Percentiles rank a stretch among this genome's conserved stretches.
Conservation (phyloP, 23 tunicate species). For the Diplosoma virens region DNA sequence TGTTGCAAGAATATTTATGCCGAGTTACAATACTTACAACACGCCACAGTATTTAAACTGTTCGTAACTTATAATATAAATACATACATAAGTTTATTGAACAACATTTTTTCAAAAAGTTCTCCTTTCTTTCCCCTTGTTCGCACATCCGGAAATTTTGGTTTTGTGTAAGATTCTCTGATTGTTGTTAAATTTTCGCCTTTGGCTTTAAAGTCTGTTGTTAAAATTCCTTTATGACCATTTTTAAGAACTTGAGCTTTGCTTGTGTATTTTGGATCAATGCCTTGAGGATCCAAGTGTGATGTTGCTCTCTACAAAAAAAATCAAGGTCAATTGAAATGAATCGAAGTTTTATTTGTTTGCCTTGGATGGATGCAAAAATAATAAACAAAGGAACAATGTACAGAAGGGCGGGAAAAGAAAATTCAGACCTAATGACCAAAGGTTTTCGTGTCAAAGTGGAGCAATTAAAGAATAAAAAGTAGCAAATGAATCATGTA, state of each 20-base stretch:
- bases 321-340: too few species aligned
- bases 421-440: too few species aligned
- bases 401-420: too few species aligned
- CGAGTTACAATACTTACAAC: too few species aligned
- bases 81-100: constrained; percentile 68
- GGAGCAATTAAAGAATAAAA: too few species aligned
- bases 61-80: not conserved
- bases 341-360: too few species aligned
- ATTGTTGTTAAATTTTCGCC: constrained; percentile 68
- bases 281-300: constrained; percentile 44
- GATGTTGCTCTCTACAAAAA: constrained; percentile 77
- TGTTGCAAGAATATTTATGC: too few species aligned
- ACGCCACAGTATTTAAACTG: too few species aligned
- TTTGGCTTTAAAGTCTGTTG: constrained; percentile 47
- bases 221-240: constrained; percentile 76
- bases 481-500: too few species aligned
- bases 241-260: constrained; percentile 74
- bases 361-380: too few species aligned
- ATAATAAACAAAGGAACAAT: too few species aligned
- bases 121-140: constrained; percentile 81
- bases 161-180: constrained; percentile 66
- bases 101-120: constrained; percentile 59
- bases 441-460: too few species aligned
- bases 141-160: constrained; percentile 68
- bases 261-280: constrained; percentile 61